Conservation (phyloP, 2,113 vertebrate species). For the rabbit (Oryctolagus cuniculus) region DNA sequence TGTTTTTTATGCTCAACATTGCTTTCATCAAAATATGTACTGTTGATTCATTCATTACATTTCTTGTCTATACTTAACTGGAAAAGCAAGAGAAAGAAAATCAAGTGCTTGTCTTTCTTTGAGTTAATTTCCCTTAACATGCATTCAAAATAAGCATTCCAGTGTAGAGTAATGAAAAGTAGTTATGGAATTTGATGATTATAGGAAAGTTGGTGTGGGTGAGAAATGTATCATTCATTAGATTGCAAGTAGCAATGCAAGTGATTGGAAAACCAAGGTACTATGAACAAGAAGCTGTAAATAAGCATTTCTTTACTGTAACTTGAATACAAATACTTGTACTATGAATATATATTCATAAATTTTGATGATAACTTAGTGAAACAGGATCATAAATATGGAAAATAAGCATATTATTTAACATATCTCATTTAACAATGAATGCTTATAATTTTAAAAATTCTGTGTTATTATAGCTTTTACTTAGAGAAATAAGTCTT, state of each 20-base stretch:
- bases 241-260: constrained; percentile 26
- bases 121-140: constrained; percentile 55
- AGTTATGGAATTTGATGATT: constrained; percentile 60
- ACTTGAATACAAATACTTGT: constrained; percentile 64
- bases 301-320: constrained; percentile 59
- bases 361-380: constrained; percentile 76
- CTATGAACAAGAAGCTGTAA: constrained; percentile 63
- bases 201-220: constrained; percentile 5
- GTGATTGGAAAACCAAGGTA: constrained; percentile 2
- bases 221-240: constrained; percentile 25
- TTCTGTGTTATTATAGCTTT: constrained; percentile 64
- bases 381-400: constrained; percentile 74
- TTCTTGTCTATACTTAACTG: constrained; percentile 55
- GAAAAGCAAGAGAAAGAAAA: constrained; percentile 68
- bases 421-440: constrained; percentile 69
- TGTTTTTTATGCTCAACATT: constrained; percentile 75
- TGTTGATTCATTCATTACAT: constrained; percentile 65
- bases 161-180: constrained; percentile 49
- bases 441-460: constrained; percentile 78
- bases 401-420: constrained; percentile 74
- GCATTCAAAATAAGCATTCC: constrained; percentile 72
- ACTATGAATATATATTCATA: constrained; percentile 41
- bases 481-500: constrained; percentile 69
- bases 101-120: constrained; percentile 65
- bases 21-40: constrained; percentile 70